Percentiles rank a stretch among this genome's conserved stretches.
Conservation (phyloP, 1,140 invertebrate genomes). For the Zaprionus ornatus region DNA sequence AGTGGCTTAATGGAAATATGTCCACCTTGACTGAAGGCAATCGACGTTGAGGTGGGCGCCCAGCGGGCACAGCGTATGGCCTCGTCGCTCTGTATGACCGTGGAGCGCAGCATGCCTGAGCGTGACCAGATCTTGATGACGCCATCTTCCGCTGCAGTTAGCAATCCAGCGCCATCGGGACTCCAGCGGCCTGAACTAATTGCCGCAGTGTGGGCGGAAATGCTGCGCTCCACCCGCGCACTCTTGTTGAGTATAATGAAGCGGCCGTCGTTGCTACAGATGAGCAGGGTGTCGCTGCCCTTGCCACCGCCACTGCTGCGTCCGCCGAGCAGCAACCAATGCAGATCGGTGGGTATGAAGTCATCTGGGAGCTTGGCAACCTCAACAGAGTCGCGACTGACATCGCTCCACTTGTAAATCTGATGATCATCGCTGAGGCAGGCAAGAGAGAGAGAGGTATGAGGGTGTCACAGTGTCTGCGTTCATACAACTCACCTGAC, state of each 20-base stretch:
- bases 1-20: conserved; percentile 95
- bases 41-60: conserved; percentile 93
- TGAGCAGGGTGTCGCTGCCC: conserved; percentile 92
- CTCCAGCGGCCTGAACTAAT: conserved; percentile 94
- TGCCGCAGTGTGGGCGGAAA: conserved; percentile 97
- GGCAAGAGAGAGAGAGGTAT: background rate
- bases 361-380: conserved; percentile 92
- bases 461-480: background rate
- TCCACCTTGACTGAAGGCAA: conserved; percentile 93
- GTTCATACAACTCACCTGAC: conserved; percentile 86
- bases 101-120: conserved; percentile 96
- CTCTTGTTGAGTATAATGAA: conserved; percentile 91
- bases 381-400: conserved; percentile 90
- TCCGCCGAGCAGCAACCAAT: conserved; percentile 88
- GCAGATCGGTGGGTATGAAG: conserved; percentile 94
- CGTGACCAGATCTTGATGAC: conserved; percentile 98
- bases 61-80: conserved; percentile 93
- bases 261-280: conserved; percentile 95
- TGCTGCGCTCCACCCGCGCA: conserved; percentile 95
- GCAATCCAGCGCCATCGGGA: conserved; percentile 94
- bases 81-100: conserved; percentile 91
- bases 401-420: conserved; percentile 94
- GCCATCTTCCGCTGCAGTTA: conserved; percentile 98
- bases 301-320: conserved; percentile 86
- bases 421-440: conserved; percentile 93